Percentiles rank a stretch among this genome's conserved stretches.
phyloP scores from a whole-genome alignment of 2,888 invertebrate genomes.

The Sphaerophoria taeniata region DNA sequence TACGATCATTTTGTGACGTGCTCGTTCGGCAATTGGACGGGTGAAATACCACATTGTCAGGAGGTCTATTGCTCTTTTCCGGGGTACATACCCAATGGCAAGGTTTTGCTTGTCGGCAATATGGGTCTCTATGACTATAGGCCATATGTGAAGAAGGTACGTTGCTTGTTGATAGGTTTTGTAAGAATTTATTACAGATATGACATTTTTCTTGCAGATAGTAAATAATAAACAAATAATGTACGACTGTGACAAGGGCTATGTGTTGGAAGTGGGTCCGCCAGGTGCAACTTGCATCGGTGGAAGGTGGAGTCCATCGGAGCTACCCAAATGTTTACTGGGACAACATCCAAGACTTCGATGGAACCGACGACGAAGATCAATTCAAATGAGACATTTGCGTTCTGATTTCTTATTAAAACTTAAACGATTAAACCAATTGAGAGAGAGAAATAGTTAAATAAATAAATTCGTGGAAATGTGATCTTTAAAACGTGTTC shows the following conservation, averaged over 20 bases:
- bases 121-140: conserved; percentile 98
- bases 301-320: conserved; percentile 95
- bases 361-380: conserved; percentile 89
- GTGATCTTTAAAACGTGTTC: not conserved
- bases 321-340: conserved; percentile 92
- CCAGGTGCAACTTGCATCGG: conserved; percentile 97
- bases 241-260: conserved; percentile 97
- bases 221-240: conserved; percentile 96
- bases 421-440: conserved; percentile 76
- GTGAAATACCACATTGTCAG: conserved; percentile 93
- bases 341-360: conserved; percentile 94
- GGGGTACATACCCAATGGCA: conserved; percentile 94
- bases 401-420: conserved; percentile 79
- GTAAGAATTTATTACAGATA: too few relatives aligned
- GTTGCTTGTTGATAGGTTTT: conserved; percentile 9
- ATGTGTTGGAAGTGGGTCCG: conserved; percentile 92
- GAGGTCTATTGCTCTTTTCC: conserved; percentile 97
- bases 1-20: conserved; percentile 91
- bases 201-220: conserved; percentile 82
- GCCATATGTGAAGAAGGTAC: conserved; percentile 94
- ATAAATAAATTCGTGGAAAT: not conserved
- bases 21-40: conserved; percentile 97
- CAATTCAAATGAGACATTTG: conserved; percentile 79
- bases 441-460: not conserved
- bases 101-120: conserved; percentile 95